Conservation (phyloP, 2,113 vertebrate species). For the Procavia capensis region DNA sequence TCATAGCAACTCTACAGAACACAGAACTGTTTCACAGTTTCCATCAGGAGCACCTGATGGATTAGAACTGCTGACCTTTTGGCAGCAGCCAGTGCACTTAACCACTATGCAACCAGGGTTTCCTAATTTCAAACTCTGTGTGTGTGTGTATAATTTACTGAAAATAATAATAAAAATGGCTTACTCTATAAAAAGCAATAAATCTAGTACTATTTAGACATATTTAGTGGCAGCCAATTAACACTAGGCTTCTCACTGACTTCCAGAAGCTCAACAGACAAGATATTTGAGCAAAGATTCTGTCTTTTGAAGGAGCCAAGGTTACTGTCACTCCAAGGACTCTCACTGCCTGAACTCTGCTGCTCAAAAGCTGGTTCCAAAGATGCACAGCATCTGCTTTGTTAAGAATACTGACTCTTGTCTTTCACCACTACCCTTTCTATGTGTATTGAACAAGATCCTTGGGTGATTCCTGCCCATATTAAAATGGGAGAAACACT, state of each 20-base stretch:
- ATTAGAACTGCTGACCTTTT: too few species aligned
- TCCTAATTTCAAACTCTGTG: too few species aligned
- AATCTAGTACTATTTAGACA: background rate
- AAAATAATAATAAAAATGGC: slow-evolving; percentile 26
- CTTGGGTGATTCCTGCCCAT: background rate
- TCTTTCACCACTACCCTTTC: background rate
- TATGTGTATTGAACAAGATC: background rate
- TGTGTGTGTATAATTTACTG: too few species aligned
- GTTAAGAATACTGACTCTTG: background rate
- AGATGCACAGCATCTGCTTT: background rate
- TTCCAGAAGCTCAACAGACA: background rate
- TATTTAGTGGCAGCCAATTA: background rate
- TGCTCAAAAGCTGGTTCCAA: background rate
- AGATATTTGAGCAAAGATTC: background rate
- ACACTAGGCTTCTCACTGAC: background rate
- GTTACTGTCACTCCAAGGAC: background rate
- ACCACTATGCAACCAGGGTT: too few species aligned
- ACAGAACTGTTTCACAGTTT: too few species aligned
- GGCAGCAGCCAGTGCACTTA: too few species aligned
- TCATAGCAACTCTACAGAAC: too few species aligned
- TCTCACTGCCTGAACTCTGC: background rate
- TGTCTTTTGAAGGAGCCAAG: background rate
- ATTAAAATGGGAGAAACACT: background rate
- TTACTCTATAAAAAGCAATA: slow-evolving; percentile 21
- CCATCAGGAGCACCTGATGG: too few species aligned